Evolutionary conservation across 2,797 vertebrate species (phyloP), one percentile per base, ranked within the genome.

Genomic region (Pantherophis alleghaniensis): DNA sequence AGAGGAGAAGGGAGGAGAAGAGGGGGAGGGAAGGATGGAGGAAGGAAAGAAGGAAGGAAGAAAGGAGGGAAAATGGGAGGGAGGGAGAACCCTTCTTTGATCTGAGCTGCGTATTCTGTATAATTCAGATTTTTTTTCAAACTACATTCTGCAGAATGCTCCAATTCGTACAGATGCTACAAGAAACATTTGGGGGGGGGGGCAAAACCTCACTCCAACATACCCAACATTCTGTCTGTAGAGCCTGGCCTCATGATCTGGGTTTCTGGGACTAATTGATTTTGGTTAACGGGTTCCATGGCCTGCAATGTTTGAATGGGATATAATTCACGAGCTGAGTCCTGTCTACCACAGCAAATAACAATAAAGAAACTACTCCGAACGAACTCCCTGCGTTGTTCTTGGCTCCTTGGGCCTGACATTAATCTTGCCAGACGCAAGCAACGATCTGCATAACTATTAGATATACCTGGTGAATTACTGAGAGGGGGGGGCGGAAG

Each of bases 401-500:
- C 26, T 66, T 28, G 26, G 26, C 28, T 66, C 12, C 61, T 66
- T 66, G 61, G 61, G 61, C 61, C 61, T n/a, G 61, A 66, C 26
- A 66, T 66, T 66, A 66, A 66, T 66, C 61, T 66, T 66, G 26
- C 26, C 61, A 66, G 26, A n/a, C 26, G 13, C 26, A 2, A 66
- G 61, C 26, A n/a, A 66, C 61, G 13, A 66, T 66, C 61, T 66
- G 61, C 61, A 66, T 66, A n/a, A 66, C 61, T 66, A n/a, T 66
- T 13, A n/a, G 61, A 12, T 66, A 66, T 28, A 66, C 61, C 61
- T 66, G 61, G 26, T 63, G 26, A 28, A 28, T 63, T 28, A 5
- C 26, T 63, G 9, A 4, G 56, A 4, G 56, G 1, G 4, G 16
- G 57, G 57, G 10, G 9, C 0, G 5, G 1, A 5, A 51, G 1